Conservation (phyloP, 2,888 invertebrate genomes). For the Marasmarcha lunaedactyla region DNA sequence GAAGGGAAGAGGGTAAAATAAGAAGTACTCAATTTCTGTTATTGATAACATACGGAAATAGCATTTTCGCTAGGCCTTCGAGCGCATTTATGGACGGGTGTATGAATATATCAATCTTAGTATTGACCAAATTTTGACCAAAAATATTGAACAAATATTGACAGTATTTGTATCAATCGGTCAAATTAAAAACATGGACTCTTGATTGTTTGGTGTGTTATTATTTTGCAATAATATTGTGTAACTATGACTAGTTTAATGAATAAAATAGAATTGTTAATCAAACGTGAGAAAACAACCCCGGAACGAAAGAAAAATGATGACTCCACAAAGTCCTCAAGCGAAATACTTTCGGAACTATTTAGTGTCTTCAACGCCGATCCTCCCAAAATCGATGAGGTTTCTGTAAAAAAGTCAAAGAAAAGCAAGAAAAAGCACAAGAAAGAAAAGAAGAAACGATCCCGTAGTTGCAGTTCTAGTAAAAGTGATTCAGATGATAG, state of each 20-base stretch:
- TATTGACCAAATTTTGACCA: too few relatives aligned
- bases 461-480: slow-evolving; percentile 46
- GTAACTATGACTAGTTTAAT: slow-evolving; percentile 43
- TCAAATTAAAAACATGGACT: too few relatives aligned
- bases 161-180: too few relatives aligned
- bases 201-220: slow-evolving; percentile 9
- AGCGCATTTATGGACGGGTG: too few relatives aligned
- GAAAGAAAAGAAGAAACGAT: slow-evolving; percentile 68
- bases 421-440: slow-evolving; percentile 74
- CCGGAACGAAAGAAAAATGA: slow-evolving; percentile 52
- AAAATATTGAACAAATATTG: too few relatives aligned
- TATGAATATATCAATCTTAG: too few relatives aligned
- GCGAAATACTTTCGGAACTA: slow-evolving; percentile 85
- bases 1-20: too few relatives aligned
- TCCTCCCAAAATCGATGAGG: slow-evolving; percentile 70
- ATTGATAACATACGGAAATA: too few relatives aligned
- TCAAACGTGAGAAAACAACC: slow-evolving; percentile 55
- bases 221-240: neutral
- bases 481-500: slow-evolving; percentile 44
- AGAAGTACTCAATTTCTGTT: too few relatives aligned
- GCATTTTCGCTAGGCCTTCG: too few relatives aligned
- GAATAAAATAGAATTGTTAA: slow-evolving; percentile 53
- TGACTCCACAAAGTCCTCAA: slow-evolving; percentile 74
- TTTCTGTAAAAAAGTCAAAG: slow-evolving; percentile 50
- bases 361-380: slow-evolving; percentile 83